A percentile compares a stretch with the other conserved stretches of the same genome.
Conservation (phyloP, 2,113 vertebrate species). For the Riparia riparia region DNA sequence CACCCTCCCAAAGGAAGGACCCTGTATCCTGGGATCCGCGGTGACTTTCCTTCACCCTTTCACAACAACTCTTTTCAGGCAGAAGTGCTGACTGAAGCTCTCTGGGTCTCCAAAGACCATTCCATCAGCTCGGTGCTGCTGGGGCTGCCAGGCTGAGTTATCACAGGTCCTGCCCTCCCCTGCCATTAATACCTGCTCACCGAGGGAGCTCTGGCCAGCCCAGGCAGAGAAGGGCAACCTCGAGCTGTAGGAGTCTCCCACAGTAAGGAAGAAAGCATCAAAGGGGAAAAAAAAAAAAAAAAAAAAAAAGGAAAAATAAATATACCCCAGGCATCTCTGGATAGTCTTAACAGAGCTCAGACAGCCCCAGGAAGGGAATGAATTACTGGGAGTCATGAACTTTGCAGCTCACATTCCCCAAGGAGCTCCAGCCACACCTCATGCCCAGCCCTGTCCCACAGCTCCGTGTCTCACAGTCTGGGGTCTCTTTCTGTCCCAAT, state of each 20-base stretch:
- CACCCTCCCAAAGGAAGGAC: background rate
- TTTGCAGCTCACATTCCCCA: background rate
- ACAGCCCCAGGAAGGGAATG: background rate
- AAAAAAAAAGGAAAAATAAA: constrained; percentile 12
- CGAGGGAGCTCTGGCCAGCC: background rate
- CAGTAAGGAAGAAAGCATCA: background rate
- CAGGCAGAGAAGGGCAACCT: background rate
- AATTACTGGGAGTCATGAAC: background rate
- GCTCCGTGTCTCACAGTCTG: accelerated
- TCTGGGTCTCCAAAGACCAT: constrained; percentile 38
- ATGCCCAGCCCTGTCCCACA: background rate
- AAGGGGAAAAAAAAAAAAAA: constrained; percentile 3
- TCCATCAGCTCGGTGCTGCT: constrained; percentile 8
- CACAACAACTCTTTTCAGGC: background rate
- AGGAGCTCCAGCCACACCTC: background rate
- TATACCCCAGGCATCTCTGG: background rate
- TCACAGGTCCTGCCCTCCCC: constrained; percentile 34
- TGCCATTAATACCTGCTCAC: background rate
- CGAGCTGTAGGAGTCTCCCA: background rate
- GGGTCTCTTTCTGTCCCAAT: background rate
- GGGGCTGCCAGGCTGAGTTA: constrained; percentile 56
- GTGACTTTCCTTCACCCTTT: background rate
- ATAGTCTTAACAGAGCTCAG: background rate
- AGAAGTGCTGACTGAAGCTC: constrained; percentile 44
- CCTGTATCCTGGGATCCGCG: background rate